Evolutionary conservation across 2,888 invertebrate genomes (phyloP), one percentile per base, ranked within the genome.

Genomic region (Syrista parreyssii): DNA sequence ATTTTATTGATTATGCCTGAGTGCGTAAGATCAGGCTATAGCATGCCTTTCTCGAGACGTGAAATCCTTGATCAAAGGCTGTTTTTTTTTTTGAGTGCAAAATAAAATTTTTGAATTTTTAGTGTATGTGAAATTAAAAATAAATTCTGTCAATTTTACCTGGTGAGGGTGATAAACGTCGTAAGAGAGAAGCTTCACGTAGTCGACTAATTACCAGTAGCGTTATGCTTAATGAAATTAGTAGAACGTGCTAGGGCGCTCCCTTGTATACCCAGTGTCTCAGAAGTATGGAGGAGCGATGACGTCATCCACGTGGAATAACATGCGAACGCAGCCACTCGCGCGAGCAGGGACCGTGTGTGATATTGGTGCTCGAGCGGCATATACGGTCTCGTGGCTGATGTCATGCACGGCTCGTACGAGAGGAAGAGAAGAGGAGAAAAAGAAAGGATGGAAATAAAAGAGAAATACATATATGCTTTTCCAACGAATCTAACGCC

Each of bases 371-470:
- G 12, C 32, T 33, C 71, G 71, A 33, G 12, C 32, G 71, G 71
- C 71, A 33, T 71, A 71, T 71, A 79, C 81, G 80, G 76, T 55
- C 55, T 80, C 80, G 79, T 78, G 79, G 82, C 82, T 84, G 83
- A 84, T 82, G 84, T 84, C 84, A 84, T 83, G 79, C 84, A 55
- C 9, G 23, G 55, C 23, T 55, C 23, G 55, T 55, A 55, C 2
- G 55, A 23, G 55, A 23, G 23, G 9, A 55, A 55, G 55, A 23
- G 55, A 55, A 23, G 9, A 23, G 23, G 15, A 40, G 15, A 23
- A 23, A 55, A 55, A 55, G 55, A 55, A 55, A 55, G 55, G 9
- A 55, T 6, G 15, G 40, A 40, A 40, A 40, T 40, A 15, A 40
- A 55, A 9, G 23, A 9, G 23, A 55, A 55, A 23, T 23, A 55